Base-by-base conservation (phyloP, 2,888 invertebrate genomes). In the Stenolophus ochropezus region DNA sequence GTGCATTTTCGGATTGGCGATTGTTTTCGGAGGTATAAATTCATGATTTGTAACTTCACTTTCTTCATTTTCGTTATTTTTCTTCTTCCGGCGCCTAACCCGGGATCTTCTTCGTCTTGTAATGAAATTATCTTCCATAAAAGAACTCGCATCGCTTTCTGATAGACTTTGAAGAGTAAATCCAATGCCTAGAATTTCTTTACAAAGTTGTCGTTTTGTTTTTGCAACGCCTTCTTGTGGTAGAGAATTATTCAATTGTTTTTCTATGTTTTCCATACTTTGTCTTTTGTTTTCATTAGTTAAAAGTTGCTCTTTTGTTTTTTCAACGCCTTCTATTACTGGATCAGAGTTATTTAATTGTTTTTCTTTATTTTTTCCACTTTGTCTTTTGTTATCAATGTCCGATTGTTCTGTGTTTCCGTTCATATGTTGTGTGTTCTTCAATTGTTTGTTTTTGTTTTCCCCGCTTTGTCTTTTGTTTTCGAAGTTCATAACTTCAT, bases 1-100 rank as follows among this genome's bases (percentile, higher is more conserved):
- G 11, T 80, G 80, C 8, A 18, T 56, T 56, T 49, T 56, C 6
- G 80, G 80, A n/a, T 73, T 73, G 8, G 80, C 80, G 4, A 33
- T 20, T 4, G 80, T 56, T 73, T 58, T 80, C 4, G 73, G 80
- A 0, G 80, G 80, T 5, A 23, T 51, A 20, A 80, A 80, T 8
- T 42, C 53, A 5, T 33, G 23, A 23, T 51, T 21, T 6, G 21
- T 25, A 27, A n/a, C 23, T 5, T 6, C 33, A n/a, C 42, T 42
- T 23, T 47, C 58, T 25, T 47, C 27, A 8, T 11, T 11, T 42
- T 42, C 8, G n/a, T n/a, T n/a, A 3, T 21, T 25, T 14, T 73
- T 80, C 20, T 33, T 21, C 14, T 42, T 69, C 1, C 69, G 56
- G 2, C 65, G 51, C 5, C 27, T 27, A 0, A 56, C 23, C 23